Evolutionary conservation across 2,113 vertebrate species (phyloP), one percentile per base, ranked within the genome.

Genomic region (Gadus macrocephalus): DNA sequence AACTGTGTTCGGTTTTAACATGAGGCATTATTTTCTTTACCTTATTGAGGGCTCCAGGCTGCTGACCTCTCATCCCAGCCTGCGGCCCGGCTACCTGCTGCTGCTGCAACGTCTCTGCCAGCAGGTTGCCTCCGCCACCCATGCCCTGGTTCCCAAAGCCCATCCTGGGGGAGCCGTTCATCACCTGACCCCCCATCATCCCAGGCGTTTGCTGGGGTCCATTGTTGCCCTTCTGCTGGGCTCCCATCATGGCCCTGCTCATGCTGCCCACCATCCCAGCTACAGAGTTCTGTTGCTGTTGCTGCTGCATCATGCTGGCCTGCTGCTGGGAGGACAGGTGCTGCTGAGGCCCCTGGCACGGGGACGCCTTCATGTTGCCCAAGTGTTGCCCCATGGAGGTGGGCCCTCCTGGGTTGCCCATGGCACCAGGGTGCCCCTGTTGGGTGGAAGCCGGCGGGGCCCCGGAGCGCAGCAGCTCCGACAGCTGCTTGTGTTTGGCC

Each of bases 401-500:
- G 9, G 86, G 77, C 12, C 87, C 91, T 69, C 83, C 85, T 31
- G 86, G 84, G 73, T 80, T 88, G 87, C 86, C 93, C 83, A 95
- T 93, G 2, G 81, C 67, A 73, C 84, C 89, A 81, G 87, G 95
- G 85, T 93, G 98, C 19, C 86, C 88, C 53, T 89, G 90, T 35
- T 83, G 87, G 69, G 75, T 67, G 8, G 87, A 79, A 35, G 85
- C 58, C 53, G 90, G 90, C 85, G 93, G 92, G 82, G 80, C 86
- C 78, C 95, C 94, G 65, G 96, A 94, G 62, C 95, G 94, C 56
- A 98, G 81, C 79, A 99, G 92, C 89, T 99, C 97, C 14, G 97
- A 99, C 55, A 99, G 92, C 78, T 99, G 97, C 90, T 98, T 98
- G 89, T 99, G 97, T 90, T 98, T 99, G 83, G 96, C 96, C 73